A percentile compares a stretch with the other conserved stretches of the same genome.
phyloP scores from a whole-genome alignment of 1,140 invertebrate genomes.

The Polypedilum vanderplanki region DNA sequence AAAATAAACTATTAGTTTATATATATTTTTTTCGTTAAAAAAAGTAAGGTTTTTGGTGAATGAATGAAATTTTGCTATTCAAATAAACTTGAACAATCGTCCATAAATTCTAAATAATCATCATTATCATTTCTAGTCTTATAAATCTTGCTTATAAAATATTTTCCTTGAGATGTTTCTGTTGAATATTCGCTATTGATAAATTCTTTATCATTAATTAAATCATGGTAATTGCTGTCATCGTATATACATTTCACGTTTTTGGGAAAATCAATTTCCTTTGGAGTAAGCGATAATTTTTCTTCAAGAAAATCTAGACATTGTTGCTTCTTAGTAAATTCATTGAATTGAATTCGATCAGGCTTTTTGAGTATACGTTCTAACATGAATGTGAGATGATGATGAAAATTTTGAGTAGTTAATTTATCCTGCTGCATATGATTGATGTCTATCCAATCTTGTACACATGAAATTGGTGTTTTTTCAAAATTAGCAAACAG shows the following conservation, averaged over 20 bases:
- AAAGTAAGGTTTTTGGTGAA: not conserved
- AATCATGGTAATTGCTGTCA: constrained; percentile 28
- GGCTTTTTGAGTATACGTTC: constrained; percentile 66
- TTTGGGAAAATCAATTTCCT: constrained; percentile 41
- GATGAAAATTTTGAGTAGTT: constrained; percentile 78
- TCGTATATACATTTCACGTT: constrained; percentile 34
- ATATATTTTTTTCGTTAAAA: no score
- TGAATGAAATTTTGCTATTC: not conserved
- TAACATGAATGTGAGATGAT: constrained; percentile 91
- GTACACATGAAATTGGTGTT: constrained; percentile 72
- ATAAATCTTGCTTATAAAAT: not conserved
- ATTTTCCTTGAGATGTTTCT: not conserved
- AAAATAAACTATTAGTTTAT: no score
- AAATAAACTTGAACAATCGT: not conserved
- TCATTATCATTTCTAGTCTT: not conserved
- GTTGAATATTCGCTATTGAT: not conserved
- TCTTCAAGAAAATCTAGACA: constrained; percentile 65
- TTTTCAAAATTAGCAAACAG: constrained; percentile 63
- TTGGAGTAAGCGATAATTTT: constrained; percentile 47
- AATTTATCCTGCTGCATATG: constrained; percentile 46
- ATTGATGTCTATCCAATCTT: constrained; percentile 78
- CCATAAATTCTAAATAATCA: not conserved
- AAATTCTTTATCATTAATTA: not conserved
- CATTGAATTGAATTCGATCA: constrained; percentile 70
- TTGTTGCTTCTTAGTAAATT: constrained; percentile 56